Evolutionary conservation across 2,113 vertebrate genomes (phyloP).

Genomic region (Sphyrna mokarran): DNA sequence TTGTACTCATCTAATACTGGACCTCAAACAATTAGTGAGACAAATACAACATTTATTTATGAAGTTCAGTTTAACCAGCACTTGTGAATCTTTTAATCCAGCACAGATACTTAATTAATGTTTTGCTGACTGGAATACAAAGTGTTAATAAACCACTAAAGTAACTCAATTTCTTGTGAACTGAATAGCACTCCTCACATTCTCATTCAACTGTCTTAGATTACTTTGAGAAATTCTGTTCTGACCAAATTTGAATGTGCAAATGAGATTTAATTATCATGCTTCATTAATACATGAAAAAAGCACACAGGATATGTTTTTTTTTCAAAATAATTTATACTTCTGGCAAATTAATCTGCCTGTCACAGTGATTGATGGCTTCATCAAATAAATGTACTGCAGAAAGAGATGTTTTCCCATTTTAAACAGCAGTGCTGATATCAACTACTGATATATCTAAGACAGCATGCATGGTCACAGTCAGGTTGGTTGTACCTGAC

Average conservation of each 20-base stretch:
- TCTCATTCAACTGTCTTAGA: not conserved
- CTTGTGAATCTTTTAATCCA: not conserved
- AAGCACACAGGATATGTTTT: not conserved
- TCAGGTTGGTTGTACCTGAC: not conserved
- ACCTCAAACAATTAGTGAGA: not conserved
- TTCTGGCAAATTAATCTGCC: not conserved
- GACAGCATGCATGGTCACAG: not conserved
- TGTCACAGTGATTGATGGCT: constrained; percentile 23
- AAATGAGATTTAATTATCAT: constrained; percentile 21
- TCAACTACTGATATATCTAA: not conserved
- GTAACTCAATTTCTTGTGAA: not conserved
- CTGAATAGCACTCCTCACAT: not conserved
- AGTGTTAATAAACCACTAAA: not conserved
- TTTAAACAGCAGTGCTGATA: not conserved
- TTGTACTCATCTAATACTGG: not conserved
- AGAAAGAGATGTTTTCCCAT: not conserved
- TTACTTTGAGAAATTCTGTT: not conserved
- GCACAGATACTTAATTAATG: not conserved
- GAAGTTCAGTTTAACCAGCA: not conserved
- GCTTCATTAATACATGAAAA: not conserved
- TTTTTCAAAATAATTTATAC: constrained; percentile 9
- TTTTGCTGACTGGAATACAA: not conserved
- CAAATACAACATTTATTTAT: not conserved
- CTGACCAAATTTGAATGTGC: not conserved
- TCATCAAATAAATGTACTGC: not conserved